phyloP scores from a whole-genome alignment of 2,888 invertebrate genomes.

The Drosophila anceps region DNA sequence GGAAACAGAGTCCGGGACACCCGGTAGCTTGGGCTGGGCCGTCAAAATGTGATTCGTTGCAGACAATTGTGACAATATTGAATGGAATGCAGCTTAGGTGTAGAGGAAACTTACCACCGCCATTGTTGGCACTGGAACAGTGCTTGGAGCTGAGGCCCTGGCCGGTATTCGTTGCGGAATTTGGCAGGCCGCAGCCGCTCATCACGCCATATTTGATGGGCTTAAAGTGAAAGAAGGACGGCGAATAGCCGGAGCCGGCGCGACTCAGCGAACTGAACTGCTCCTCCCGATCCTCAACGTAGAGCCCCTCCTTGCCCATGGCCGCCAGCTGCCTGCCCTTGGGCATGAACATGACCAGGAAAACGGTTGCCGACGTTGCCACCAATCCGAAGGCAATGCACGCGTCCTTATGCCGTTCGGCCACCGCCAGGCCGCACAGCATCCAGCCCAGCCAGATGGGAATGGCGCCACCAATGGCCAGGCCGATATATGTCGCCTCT shows the following conservation, averaged over 20 bases:
- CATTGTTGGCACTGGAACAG: conserved; percentile 83
- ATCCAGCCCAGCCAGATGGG: conserved; percentile 95
- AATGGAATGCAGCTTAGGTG: conserved; percentile 1
- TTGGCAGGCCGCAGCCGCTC: conserved; percentile 86
- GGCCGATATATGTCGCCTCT: conserved; percentile 96
- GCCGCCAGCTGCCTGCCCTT: conserved; percentile 96
- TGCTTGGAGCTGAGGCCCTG: conserved; percentile 86
- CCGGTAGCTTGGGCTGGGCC: conserved; percentile 34
- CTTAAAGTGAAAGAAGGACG: conserved; percentile 97
- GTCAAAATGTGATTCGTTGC: conserved; percentile 43
- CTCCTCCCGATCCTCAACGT: conserved; percentile 93
- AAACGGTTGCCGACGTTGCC: conserved; percentile 93
- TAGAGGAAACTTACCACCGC: conserved; percentile 79
- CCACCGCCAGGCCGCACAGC: conserved; percentile 92
- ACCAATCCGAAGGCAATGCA: conserved; percentile 96
- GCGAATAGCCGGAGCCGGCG: conserved; percentile 93
- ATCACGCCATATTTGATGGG: conserved; percentile 92
- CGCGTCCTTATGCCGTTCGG: conserved; percentile 93
- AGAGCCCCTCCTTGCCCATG: conserved; percentile 94
- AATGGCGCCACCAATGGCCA: conserved; percentile 93
- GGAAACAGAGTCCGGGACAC: conserved; percentile 23
- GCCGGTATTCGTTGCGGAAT: conserved; percentile 84
- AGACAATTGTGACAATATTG: conserved; percentile 51
- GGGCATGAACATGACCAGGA: conserved; percentile 97
- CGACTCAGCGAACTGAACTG: conserved; percentile 92